Evolutionary conservation across 2,888 invertebrate genomes (phyloP).

Genomic region (Trimorus sp.): DNA sequence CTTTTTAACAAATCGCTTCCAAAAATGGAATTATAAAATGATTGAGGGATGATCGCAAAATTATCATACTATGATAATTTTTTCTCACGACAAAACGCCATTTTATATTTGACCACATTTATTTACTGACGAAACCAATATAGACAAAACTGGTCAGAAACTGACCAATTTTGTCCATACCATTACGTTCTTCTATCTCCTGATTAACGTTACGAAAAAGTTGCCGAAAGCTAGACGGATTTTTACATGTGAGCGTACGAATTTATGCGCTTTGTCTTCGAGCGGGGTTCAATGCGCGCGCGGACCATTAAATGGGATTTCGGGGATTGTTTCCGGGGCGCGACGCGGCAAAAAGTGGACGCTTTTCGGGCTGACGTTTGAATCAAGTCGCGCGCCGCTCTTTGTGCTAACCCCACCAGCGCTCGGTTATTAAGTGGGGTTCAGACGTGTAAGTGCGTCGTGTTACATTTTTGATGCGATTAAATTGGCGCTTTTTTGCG

Average conservation of each 20-base stretch:
- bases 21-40: too few relatives aligned
- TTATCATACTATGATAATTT: too few relatives aligned
- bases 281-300: conserved; percentile 55
- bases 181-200: too few relatives aligned
- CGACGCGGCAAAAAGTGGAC: conserved; percentile 52
- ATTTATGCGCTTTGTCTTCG: conserved; percentile 46
- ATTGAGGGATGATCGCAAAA: too few relatives aligned
- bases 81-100: too few relatives aligned
- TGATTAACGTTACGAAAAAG: too few relatives aligned
- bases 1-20: too few relatives aligned
- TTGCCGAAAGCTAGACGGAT: too few relatives aligned
- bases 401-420: conserved; percentile 42
- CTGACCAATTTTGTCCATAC: too few relatives aligned
- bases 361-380: conserved; percentile 49
- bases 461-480: conserved; percentile 48
- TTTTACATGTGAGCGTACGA: conserved; percentile 21
- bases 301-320: conserved; percentile 58
- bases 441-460: conserved; percentile 35
- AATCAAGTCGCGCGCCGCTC: conserved; percentile 45
- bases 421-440: conserved; percentile 42
- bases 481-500: conserved; percentile 27
- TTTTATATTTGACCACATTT: too few relatives aligned
- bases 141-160: too few relatives aligned
- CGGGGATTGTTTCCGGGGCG: conserved; percentile 53
- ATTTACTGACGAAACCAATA: too few relatives aligned